Evolutionary conservation across 2,113 vertebrate species (phyloP), one percentile per base, ranked within the genome.

Genomic region (Apaloderma vittatum): DNA sequence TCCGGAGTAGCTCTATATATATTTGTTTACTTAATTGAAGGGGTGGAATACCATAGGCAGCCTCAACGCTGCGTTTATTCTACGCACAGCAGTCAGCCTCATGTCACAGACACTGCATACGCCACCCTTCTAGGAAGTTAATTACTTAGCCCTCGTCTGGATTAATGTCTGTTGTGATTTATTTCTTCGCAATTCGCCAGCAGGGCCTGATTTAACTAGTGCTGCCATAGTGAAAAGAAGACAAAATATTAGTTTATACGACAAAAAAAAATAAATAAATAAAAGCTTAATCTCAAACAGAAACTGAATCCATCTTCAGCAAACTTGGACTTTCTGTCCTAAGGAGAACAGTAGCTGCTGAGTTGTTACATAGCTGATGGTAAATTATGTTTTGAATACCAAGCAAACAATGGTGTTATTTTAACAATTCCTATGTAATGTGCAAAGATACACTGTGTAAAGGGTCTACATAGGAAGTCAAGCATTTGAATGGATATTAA

Each of bases 21-120:
- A 97, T 94, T 98, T 97, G 96, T 97, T 97, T 96, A 96, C 92
- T 97, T 97, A 97, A 97, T 95, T 97, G 96, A 96, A 96, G 91
- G 96, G 95, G 92, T 94, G 92, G 89, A 94, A 97, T 97, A 95
- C 94, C 97, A 96, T 96, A 96, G 91, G 83, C 93, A 79, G 90
- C 91, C 87, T 83, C 94, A 97, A 97, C 81, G 79, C 70, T 95
- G 95, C 88, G 91, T 95, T 97, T 92, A 94, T 88, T 97, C 91
- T 88, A 62, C 18, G 79, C 96, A 91, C 94, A 97, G 96, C 95
- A 96, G 92, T 95, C 80, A 92, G 86, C 68, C 95, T 93, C 73
- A 95, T 97, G 96, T 96, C 95, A 96, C 78, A 96, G 96, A 92
- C 94, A 93, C 67, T 91, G 81, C 72, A 71, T 94, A 96, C 66